Evolutionary conservation across 2,888 invertebrate genomes (phyloP).

Genomic region (Eristalinus aeneus): DNA sequence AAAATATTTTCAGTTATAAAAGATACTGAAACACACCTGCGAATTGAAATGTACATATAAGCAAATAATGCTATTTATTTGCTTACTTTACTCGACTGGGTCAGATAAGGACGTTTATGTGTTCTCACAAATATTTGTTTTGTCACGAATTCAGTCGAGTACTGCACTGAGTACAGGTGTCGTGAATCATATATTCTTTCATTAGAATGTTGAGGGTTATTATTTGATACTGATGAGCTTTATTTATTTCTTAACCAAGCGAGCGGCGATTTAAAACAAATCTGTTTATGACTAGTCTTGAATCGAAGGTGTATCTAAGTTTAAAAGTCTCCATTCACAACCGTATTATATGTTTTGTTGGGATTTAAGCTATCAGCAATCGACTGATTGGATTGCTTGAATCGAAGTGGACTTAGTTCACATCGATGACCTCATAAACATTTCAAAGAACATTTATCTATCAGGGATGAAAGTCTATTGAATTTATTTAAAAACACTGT

Average conservation of each 20-base stretch:
- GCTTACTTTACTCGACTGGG: background rate
- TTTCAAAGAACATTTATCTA: too few species aligned
- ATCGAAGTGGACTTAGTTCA: too few species aligned
- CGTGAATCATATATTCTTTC: background rate
- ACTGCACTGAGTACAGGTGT: background rate
- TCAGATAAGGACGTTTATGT: background rate
- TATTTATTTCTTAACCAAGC: background rate
- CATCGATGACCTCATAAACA: too few species aligned
- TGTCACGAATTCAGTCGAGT: background rate
- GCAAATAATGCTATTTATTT: background rate
- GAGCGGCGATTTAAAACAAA: too few species aligned
- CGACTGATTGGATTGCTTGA: too few species aligned
- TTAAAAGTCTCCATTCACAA: too few species aligned
- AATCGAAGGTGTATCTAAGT: too few species aligned
- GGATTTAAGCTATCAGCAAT: too few species aligned
- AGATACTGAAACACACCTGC: background rate
- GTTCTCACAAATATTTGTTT: background rate
- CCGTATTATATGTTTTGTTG: too few species aligned
- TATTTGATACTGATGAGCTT: background rate
- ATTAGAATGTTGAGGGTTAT: background rate
- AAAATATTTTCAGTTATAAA: background rate
- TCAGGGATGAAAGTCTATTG: too few species aligned
- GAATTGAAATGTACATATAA: background rate
- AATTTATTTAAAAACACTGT: too few species aligned
- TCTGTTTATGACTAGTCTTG: too few species aligned